phyloP scores from a whole-genome alignment of 2,113 vertebrate genomes.

The Phalacrocorax aristotelis region DNA sequence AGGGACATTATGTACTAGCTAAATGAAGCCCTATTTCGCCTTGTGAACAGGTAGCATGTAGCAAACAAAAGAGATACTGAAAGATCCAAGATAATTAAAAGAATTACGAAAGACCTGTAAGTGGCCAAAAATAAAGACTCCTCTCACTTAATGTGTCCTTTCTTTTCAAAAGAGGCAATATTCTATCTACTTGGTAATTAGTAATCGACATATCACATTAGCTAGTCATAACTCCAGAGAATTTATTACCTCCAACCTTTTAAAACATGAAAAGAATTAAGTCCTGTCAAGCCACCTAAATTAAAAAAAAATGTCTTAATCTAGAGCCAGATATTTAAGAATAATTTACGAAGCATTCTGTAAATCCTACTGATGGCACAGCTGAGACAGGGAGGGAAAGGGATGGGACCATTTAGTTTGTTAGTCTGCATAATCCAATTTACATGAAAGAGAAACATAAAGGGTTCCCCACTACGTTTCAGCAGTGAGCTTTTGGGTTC shows the following conservation, averaged over 20 bases:
- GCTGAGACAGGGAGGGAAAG: background rate
- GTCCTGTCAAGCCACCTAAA: background rate
- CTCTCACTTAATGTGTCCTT: slow-evolving; percentile 6
- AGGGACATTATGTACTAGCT: background rate
- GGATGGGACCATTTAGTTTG: background rate
- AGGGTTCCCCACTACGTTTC: background rate
- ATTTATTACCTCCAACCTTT: background rate
- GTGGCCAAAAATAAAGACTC: slow-evolving; percentile 35
- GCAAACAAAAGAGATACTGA: slow-evolving; percentile 7
- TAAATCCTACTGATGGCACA: background rate
- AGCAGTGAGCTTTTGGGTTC: background rate
- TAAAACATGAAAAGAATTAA: background rate
- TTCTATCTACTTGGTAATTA: slow-evolving; percentile 10
- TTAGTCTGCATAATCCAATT: background rate
- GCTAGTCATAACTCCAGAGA: background rate
- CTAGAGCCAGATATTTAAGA: background rate
- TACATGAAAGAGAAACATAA: background rate
- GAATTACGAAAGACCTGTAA: background rate
- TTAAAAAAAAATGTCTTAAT: background rate
- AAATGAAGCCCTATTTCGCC: slow-evolving; percentile 36
- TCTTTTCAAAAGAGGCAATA: slow-evolving; percentile 21
- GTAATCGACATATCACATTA: background rate
- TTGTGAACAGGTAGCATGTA: background rate
- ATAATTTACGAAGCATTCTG: background rate
- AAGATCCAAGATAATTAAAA: slow-evolving; percentile 15